Evolutionary conservation across 2,797 vertebrate genomes (phyloP).

Genomic region (Tiaroga cobitis): DNA sequence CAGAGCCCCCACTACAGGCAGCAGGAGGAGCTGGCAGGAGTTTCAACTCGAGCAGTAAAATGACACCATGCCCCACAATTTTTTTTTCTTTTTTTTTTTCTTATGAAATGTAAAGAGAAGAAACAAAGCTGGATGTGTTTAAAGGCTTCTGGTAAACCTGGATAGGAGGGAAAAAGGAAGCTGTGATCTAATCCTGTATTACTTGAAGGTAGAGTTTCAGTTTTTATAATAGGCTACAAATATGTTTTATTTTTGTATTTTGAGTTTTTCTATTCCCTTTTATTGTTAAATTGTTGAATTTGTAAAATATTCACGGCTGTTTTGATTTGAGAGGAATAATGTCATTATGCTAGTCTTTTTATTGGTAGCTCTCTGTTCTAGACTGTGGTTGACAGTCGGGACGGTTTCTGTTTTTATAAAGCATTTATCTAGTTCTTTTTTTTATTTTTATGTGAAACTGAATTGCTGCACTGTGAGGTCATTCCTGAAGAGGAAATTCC

Average conservation of each 20-base stretch:
- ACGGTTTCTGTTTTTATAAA: neutral
- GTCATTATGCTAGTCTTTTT: conserved; percentile 69
- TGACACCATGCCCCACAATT: conserved; percentile 76
- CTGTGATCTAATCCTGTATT: conserved; percentile 14
- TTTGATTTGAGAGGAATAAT: neutral
- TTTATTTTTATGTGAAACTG: conserved; percentile 6
- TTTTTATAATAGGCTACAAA: neutral
- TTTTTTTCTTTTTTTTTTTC: conserved; percentile 69
- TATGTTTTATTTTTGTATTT: neutral
- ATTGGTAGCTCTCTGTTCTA: conserved; percentile 70
- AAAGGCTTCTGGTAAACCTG: conserved; percentile 62
- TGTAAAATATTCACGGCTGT: conserved; percentile 4
- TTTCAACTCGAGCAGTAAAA: conserved; percentile 72
- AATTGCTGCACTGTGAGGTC: conserved; percentile 40
- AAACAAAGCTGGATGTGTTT: conserved; percentile 73
- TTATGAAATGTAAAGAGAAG: conserved; percentile 74
- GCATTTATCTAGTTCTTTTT: neutral
- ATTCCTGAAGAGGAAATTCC: conserved; percentile 47
- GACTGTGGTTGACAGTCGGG: conserved; percentile 21
- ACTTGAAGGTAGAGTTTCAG: conserved; percentile 41
- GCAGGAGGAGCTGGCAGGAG: conserved; percentile 70
- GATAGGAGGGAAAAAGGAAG: conserved; percentile 33
- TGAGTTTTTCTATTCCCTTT: neutral
- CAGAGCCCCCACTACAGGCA: conserved; percentile 41
- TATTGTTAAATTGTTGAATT: neutral